Conservation (phyloP, 2,797 vertebrate genomes). For the Amblyraja radiata region DNA sequence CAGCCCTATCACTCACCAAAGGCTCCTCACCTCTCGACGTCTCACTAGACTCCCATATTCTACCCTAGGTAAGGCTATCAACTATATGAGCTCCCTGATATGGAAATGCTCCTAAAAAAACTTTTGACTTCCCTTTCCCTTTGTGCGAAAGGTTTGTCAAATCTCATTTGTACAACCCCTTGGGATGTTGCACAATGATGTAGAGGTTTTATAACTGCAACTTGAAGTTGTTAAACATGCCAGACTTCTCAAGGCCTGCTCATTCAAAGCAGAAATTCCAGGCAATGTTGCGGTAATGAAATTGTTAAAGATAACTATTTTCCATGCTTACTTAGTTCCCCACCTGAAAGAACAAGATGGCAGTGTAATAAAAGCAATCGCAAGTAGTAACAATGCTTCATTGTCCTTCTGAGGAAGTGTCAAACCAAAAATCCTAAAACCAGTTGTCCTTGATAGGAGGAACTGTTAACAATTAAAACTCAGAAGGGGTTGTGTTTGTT, state of each 20-base stretch:
- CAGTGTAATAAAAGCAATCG: background rate
- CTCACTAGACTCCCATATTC: background rate
- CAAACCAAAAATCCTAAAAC: background rate
- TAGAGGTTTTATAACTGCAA: background rate
- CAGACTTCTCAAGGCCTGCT: background rate
- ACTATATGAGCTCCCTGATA: too few species aligned
- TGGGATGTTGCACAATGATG: background rate
- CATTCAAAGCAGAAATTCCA: background rate
- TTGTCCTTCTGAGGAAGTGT: background rate
- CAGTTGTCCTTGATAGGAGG: background rate
- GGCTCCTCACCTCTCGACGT: background rate
- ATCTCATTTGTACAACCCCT: background rate
- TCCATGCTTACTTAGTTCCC: background rate
- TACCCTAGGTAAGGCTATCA: background rate
- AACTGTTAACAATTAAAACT: constrained; percentile 26
- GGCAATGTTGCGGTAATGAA: background rate
- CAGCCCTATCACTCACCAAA: background rate
- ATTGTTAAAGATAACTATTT: background rate
- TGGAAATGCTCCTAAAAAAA: background rate
- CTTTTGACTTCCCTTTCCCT: background rate
- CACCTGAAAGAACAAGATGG: background rate
- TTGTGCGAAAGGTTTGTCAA: background rate
- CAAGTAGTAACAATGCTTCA: constrained; percentile 20
- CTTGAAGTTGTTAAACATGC: background rate
- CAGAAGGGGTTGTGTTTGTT: background rate